Evolutionary conservation across 2,888 invertebrate species (phyloP), one percentile per base, ranked within the genome.

Genomic region (Apamea sordens): DNA sequence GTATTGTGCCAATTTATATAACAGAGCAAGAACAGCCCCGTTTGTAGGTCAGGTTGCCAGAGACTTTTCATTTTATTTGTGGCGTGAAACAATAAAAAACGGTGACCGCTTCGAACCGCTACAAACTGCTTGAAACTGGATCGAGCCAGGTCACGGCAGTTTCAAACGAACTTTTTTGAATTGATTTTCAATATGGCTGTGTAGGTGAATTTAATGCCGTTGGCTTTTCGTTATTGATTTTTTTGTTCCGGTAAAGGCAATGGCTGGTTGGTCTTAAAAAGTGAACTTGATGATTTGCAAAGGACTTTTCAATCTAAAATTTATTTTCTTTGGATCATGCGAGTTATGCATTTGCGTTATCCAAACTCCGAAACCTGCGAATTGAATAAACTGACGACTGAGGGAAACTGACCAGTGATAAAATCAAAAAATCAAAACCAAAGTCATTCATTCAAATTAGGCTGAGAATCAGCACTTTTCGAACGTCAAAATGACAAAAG

Each of bases 11-110:
- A 78, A 78, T 84, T 84, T 70, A 64, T 70, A 7, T 53, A 73
- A 65, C 56, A 79, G 24, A 74, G 36, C 76, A 80, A 73, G 44
- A 65, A 56, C 63, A 75, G 13, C 32, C 56, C n/a, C 11, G 24
- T 72, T 85, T 87, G 47, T 76, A 87, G 87, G 87, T 85, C 88
- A 76, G 82, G 56, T 78, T 76, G 36, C 50, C 21, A 53, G 63
- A 72, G 67, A 77, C 86, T 65, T 88, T 79, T 79, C 75, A 73
- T 74, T 85, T 79, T 79, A 77, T 82, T 88, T 86, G 84, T 88
- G 41, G 50, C 44, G 53, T 24, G 65, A 72, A 85, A 88, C 89
- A 88, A 85, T 89, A 79, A 79, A 85, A 80, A 76, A 78, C 78
- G 21, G 65, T 70, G 72, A 80, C 85, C 76, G 75, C 67, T 75